Evolutionary conservation across 2,113 vertebrate genomes (phyloP).

Genomic region (Pelecanus crispus): DNA sequence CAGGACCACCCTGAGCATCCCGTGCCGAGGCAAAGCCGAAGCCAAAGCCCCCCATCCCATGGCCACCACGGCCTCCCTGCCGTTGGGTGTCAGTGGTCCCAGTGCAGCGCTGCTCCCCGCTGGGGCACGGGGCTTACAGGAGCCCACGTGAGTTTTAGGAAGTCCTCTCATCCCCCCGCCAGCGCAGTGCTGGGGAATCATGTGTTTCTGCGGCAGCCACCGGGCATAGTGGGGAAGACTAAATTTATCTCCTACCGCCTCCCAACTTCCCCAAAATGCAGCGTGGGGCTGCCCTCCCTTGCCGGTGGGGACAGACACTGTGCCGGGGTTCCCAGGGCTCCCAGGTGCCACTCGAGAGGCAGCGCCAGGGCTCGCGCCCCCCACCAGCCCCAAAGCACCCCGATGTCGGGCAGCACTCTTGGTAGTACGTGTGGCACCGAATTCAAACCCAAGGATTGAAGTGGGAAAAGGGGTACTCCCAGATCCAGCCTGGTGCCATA

Average conservation of each 20-base stretch:
- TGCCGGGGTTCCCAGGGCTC: neutral
- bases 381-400: neutral
- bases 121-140: neutral
- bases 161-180: neutral
- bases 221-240: neutral
- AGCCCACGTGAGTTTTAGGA: constrained; percentile 27
- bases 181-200: neutral
- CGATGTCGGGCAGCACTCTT: fast-evolving
- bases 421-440: fast-evolving
- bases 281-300: neutral
- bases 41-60: too few relatives aligned
- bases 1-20: neutral
- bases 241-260: neutral
- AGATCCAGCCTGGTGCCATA: neutral
- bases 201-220: neutral
- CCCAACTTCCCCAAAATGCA: neutral
- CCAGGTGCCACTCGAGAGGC: neutral
- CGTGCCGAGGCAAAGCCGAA: neutral
- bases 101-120: neutral
- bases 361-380: fast-evolving
- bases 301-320: neutral
- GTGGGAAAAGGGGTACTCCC: fast-evolving
- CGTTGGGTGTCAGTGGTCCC: fast-evolving
- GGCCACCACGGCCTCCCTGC: neutral
- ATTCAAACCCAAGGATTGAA: neutral